Percentiles rank a stretch among this genome's conserved stretches.
Evolutionary conservation across 2,888 invertebrate species (phyloP).

Genomic region (Rhodophaea formosa): DNA sequence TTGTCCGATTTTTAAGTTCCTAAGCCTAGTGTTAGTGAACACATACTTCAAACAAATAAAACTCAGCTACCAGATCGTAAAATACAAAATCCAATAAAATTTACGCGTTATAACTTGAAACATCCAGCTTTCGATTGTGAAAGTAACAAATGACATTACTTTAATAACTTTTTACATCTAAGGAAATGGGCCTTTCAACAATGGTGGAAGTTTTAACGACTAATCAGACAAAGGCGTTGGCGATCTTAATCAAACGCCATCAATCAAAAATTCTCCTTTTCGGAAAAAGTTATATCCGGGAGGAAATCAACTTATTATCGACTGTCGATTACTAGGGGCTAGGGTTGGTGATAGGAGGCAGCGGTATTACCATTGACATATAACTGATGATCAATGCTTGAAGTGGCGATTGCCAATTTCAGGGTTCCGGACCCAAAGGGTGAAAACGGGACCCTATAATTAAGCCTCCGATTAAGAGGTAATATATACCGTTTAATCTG

Average conservation of each 20-base stretch:
- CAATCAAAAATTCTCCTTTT: constrained; percentile 50
- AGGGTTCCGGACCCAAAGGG: too few species aligned
- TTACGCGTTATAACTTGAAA: background rate
- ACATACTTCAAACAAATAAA: too few species aligned
- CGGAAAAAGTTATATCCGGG: constrained; percentile 51
- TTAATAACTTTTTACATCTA: constrained; percentile 18
- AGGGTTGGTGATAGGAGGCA: constrained; percentile 5
- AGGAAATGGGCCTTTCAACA: constrained; percentile 27
- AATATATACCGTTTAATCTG: too few species aligned
- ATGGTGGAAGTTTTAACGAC: constrained; percentile 28
- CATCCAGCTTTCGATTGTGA: background rate
- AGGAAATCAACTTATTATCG: constrained; percentile 54
- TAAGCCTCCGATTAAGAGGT: too few species aligned
- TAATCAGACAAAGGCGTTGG: constrained; percentile 31
- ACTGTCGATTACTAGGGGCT: constrained; percentile 32
- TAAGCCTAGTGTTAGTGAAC: too few species aligned
- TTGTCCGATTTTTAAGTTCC: too few species aligned
- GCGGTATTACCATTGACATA: background rate
- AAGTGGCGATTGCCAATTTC: background rate
- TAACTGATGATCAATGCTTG: background rate
- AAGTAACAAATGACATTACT: constrained; percentile 10
- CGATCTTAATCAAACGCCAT: constrained; percentile 50
- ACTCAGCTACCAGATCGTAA: too few species aligned
- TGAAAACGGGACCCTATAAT: too few species aligned
- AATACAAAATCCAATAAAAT: too few species aligned